Evolutionary conservation across 2,888 invertebrate species (phyloP), one percentile per base, ranked within the genome.

Genomic region (Agrochola macilenta): DNA sequence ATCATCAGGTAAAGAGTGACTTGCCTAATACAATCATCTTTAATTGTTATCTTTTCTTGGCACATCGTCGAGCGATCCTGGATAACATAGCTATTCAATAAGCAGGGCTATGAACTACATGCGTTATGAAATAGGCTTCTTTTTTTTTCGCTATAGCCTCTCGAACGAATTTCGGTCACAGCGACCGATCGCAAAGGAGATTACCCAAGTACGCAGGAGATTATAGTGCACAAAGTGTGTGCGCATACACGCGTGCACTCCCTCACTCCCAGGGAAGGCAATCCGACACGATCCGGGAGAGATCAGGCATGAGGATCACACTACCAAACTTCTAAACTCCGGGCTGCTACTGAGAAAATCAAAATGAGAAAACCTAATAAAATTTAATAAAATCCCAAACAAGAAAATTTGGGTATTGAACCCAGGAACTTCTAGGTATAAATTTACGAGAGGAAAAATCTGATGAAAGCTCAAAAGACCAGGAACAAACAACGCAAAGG

Each of bases 11-110:
- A 30, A n/a, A 43, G 14, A 35, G 14, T 30, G 8, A 76, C 60
- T 39, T 49, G 39, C 3, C n/a, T n/a, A 9, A 26, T 76, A 11
- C 14, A 30, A 20, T 52, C 12, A 77, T 5, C 0, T 54, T 54
- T 43, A n/a, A 54, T 78, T 78, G 46, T 78, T 54, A 7, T 46
- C 3, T 20, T 35, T 35, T 49, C 11, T 52, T 35, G 49, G 5
- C 17, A 23, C 17, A 14, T 8, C 30, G 4, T 26, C 20, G 7
- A 46, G 35, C 8, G 17, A n/a, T 69, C 17, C 12, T 14, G n/a
- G n/a, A 39, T 35, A 4, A 46, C 14, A 43, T 60, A 35, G 9
- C 2, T 14, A 26, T 57, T 57, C 26, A 26, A 58, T 58, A 14
- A 17, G 14, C 7, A 30, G 8, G 17, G 17, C 8, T 30, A 17